Evolutionary conservation across 2,113 vertebrate species (phyloP), one percentile per base, ranked within the genome.

Genomic region (Aegithalos caudatus): DNA sequence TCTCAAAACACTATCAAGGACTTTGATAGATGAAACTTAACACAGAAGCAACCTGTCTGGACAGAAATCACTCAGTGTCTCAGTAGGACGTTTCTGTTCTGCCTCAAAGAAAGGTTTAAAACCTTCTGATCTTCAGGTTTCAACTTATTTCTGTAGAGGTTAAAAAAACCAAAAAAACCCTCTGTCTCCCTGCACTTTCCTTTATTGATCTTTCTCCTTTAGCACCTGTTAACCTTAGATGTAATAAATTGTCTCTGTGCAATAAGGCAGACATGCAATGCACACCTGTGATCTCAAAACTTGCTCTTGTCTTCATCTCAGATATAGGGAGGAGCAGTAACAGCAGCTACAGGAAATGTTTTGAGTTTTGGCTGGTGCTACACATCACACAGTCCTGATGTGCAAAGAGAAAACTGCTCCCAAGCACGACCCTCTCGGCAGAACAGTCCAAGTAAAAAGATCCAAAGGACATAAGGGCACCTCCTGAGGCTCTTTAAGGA

Each of bases 391-490:
- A 64, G 64, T 9, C 37, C 40, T 31, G 38, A n/a, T 27, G 35
- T 1, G 7, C 27, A 48, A 61, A 92, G 31, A 74, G 53, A 84
- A 72, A 61, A 48, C 8, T 10, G 29, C 69, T 84, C 42, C 76
- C 0, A 1, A 35, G 42, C 28, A 64, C 11, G 27, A 42, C 23
- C n/a, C 2, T 4, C 42, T 24, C 0, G 0, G 40, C 54, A 89
- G 31, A 89, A 44, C 22, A 65, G 57, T 3, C 79, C 24, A 54
- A 86, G 22, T 0, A 31, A 6, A 65, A 91, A 73, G 64, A 57
- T 3, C 1, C 28, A 82, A 56, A 71, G 60, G 45, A 50, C 56
- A 38, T 13, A 60, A 85, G 53, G 77, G 45, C 83, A 65, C 64
- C 48, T 44, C 23, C 22, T 60, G 70, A 81, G 71, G 24, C 8